Evolutionary conservation across 2,797 vertebrate species (phyloP).

Genomic region (Chrosomus eos): DNA sequence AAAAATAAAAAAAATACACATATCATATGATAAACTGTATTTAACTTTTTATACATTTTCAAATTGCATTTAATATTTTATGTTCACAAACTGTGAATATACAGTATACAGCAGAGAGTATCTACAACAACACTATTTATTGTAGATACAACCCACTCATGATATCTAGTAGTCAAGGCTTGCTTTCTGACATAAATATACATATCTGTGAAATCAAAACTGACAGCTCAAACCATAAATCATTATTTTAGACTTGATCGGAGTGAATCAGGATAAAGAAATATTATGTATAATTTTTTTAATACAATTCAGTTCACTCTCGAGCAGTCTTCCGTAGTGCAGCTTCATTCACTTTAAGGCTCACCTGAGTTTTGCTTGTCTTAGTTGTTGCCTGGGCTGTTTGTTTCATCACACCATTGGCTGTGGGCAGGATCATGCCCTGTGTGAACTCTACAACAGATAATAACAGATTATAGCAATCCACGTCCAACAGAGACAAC

Average conservation of each 20-base stretch:
- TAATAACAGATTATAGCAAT: conserved; percentile 18
- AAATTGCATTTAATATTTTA: too few relatives aligned
- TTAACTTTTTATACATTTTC: too few relatives aligned
- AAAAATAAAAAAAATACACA: too few relatives aligned
- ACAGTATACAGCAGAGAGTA: neutral
- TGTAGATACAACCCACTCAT: neutral
- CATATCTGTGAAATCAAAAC: neutral
- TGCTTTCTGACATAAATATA: neutral
- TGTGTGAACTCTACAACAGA: conserved; percentile 89
- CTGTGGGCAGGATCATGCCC: conserved; percentile 93
- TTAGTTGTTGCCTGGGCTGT: conserved; percentile 74
- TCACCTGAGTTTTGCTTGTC: conserved; percentile 79
- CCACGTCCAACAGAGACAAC: neutral
- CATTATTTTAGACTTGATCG: neutral
- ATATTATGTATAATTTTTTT: too few relatives aligned
- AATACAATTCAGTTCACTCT: too few relatives aligned
- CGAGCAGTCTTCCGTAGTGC: neutral
- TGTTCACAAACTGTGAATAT: neutral
- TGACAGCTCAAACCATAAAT: neutral
- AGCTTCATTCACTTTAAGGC: conserved; percentile 14
- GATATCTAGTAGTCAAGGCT: neutral
- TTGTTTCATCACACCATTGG: conserved; percentile 71
- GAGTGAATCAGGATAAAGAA: neutral
- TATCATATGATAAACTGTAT: too few relatives aligned
- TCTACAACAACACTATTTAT: neutral